phyloP scores from a whole-genome alignment of 1,140 invertebrate genomes.

The Mamestra configurata region DNA sequence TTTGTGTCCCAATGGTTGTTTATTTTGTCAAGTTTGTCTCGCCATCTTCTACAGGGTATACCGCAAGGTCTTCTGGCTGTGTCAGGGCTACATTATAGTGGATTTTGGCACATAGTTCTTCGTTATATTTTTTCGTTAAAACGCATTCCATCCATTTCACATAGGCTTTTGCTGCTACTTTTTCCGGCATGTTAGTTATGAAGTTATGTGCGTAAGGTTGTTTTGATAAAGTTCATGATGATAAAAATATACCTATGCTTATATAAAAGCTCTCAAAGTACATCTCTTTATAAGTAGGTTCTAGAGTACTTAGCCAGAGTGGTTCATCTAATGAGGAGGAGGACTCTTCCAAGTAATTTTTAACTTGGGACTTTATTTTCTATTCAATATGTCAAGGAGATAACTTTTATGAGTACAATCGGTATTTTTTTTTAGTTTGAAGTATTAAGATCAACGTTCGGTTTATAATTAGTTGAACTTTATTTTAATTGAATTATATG shows the following conservation, averaged over 20 bases:
- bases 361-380: not conserved
- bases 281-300: not conserved
- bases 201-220: not conserved
- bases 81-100: too few species aligned
- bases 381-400: not conserved
- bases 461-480: not conserved
- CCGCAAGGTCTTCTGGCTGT: too few species aligned
- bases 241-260: not conserved
- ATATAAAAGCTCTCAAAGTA: not conserved
- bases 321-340: not conserved
- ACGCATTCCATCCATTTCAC: too few species aligned
- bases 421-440: not conserved
- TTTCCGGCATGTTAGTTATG: too few species aligned
- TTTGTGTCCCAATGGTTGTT: too few species aligned
- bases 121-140: too few species aligned
- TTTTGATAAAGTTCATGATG: not conserved
- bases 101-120: too few species aligned
- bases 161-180: too few species aligned
- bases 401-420: not conserved
- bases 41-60: too few species aligned
- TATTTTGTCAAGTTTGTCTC: too few species aligned
- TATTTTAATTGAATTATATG: not conserved
- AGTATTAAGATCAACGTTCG: not conserved
- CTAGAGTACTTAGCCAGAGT: not conserved
- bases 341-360: slow-evolving; percentile 3